These are phyloP conservation scores for Scatophagus argus DNA, from an alignment of 2,113 vertebrate species.

Conservation along the genomic window DNA sequence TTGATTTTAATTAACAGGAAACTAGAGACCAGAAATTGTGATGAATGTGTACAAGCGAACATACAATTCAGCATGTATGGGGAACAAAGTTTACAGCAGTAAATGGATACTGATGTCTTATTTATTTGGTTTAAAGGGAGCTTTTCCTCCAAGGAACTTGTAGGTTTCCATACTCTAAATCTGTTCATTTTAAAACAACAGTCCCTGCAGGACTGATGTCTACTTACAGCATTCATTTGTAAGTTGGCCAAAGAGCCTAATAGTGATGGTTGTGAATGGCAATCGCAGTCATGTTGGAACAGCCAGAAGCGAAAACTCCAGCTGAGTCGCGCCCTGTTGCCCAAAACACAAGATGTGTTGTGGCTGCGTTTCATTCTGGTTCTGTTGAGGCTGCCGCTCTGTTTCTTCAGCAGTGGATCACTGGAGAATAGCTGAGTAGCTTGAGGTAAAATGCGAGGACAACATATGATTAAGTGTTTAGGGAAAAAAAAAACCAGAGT, in stretches of 20 bases:
- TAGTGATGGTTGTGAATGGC: background rate
- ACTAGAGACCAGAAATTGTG: background rate
- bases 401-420: background rate
- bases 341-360: conserved; percentile 2
- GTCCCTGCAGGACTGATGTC: background rate
- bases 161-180: background rate
- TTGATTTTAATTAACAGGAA: background rate
- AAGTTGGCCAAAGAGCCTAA: background rate
- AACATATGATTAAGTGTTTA: conserved; percentile 60
- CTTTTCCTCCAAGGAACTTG: background rate
- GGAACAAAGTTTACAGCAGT: no score
- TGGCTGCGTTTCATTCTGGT: conserved; percentile 15
- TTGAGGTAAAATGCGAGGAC: conserved; percentile 50
- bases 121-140: background rate
- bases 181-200: background rate
- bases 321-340: conserved; percentile 14
- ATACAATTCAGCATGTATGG: background rate
- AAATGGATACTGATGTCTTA: background rate
- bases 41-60: no score
- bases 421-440: conserved; percentile 22
- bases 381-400: background rate
- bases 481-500: conserved; percentile 31
- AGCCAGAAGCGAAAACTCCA: background rate
- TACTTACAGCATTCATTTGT: background rate
- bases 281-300: background rate